These are phyloP conservation scores for Dryomyza anilis DNA, from an alignment of 2,888 invertebrate genomes.

Conservation along the genomic window DNA sequence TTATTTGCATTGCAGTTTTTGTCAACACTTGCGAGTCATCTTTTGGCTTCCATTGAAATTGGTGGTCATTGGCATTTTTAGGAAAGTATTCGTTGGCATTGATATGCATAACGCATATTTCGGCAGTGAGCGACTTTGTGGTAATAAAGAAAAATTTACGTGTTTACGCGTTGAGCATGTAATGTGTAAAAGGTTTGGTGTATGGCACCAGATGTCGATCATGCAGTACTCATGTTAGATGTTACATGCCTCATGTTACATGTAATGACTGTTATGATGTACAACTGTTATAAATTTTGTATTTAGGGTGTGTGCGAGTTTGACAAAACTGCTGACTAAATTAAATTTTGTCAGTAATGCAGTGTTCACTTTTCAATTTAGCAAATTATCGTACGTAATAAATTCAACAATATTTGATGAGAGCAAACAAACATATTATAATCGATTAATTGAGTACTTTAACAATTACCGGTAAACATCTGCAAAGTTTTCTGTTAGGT, in stretches of 20 bases:
- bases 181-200: too few species aligned
- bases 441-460: too few species aligned
- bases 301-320: too few species aligned
- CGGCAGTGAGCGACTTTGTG: not conserved
- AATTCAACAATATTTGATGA: not conserved
- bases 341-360: not conserved
- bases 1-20: not conserved
- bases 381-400: not conserved
- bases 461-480: too few species aligned
- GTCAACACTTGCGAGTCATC: too few species aligned
- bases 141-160: constrained; percentile 5
- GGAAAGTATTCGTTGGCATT: constrained; percentile 3
- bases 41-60: not conserved
- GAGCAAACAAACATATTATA: not conserved
- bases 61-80: constrained; percentile 14
- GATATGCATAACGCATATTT: not conserved
- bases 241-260: too few species aligned
- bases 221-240: too few species aligned
- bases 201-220: too few species aligned
- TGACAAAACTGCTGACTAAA: too few species aligned
- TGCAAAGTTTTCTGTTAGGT: too few species aligned
- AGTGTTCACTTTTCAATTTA: not conserved
- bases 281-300: too few species aligned
- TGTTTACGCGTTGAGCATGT: constrained; percentile 3
- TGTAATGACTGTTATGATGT: too few species aligned